Evolutionary conservation across 1,140 invertebrate species (phyloP).

Genomic region (Telenomus remus): DNA sequence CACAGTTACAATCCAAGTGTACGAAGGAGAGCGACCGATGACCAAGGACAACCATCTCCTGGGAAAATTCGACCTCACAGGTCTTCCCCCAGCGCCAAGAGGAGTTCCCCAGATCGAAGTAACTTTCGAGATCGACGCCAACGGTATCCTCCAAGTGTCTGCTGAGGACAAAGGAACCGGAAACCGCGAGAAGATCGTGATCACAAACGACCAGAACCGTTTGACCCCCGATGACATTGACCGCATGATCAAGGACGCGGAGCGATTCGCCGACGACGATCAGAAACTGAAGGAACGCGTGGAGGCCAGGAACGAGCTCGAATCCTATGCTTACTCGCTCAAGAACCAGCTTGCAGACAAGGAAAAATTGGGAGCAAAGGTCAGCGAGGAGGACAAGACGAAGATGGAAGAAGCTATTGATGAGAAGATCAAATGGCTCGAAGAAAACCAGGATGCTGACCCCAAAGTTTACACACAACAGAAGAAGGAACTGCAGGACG

Average conservation of each 20-base stretch:
- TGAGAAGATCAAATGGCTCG: constrained; percentile 98
- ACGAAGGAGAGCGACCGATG: constrained; percentile 98
- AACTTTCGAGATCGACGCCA: constrained; percentile 99
- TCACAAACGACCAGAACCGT: constrained; percentile 98
- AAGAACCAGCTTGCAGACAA: constrained; percentile 99
- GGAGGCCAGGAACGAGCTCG: constrained; percentile 95
- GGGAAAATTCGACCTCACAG: constrained; percentile 98
- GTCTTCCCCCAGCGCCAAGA: constrained; percentile 97
- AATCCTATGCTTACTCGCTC: constrained; percentile 97
- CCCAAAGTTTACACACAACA: constrained; percentile 96
- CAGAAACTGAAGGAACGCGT: constrained; percentile 98
- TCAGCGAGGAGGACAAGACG: constrained; percentile 91
- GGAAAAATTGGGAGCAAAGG: constrained; percentile 97
- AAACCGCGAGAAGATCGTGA: constrained; percentile 98
- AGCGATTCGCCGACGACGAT: constrained; percentile 99
- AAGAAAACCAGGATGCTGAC: constrained; percentile 95
- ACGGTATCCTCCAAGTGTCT: constrained; percentile 96
- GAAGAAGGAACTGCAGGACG: constrained; percentile 97
- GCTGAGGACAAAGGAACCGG: constrained; percentile 99
- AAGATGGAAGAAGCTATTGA: constrained; percentile 98
- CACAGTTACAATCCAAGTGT: constrained; percentile 98
- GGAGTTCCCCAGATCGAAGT: constrained; percentile 99
- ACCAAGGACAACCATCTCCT: constrained; percentile 99
- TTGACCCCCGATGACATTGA: constrained; percentile 98
- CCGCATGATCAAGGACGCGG: constrained; percentile 98